Base-by-base conservation (phyloP, 2,113 vertebrate species). In the Dipodomys ordii region DNA sequence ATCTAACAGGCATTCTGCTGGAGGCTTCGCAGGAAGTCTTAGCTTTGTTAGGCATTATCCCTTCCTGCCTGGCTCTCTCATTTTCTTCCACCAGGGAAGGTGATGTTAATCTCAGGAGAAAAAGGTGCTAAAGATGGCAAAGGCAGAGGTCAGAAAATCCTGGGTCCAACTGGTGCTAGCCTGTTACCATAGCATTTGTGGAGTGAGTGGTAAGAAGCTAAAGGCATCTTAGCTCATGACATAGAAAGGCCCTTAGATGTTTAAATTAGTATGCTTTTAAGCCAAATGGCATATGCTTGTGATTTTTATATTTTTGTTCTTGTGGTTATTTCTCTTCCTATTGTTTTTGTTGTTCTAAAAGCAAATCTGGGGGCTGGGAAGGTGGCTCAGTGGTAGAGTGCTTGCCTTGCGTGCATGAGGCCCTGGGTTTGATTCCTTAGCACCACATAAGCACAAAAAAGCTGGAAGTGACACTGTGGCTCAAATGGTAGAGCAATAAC, bases 231-330 rank as follows among this genome's bases (percentile, higher is more conserved):
- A 28, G 57, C 60, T 78, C 73, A 11, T 8, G 44, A 76, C 12
- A 27, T 20, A 76, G 53, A 27, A 3, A n/a, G 25, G 44, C 13
- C 57, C 73, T 69, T 12, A 28, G 13, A 44, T 35, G 27, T 44
- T 85, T 53, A 78, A 85, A 20, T 32, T 30, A 28, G 23, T 77
- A 0, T 27, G 87, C 69, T 81, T 76, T 74, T 27, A 64, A 92
- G n/a, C 12, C 32, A 81, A 84, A 60, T 57, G 78, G 62, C 39
- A 65, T 16, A 67, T 10, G 7, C n/a, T 86, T 86, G 28, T 22
- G 46, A n/a, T n/a, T n/a, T 79, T 93, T 35, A 94, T 23, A 88
- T 53, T 83, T 92, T 27, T 32, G 49, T 83, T 86, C 23, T 65
- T 90, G 23, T n/a, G 64, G 72, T 73, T 57, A 35, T 35, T 87